Percentiles rank a stretch among this genome's conserved stretches.
Conservation (phyloP, 1,140 invertebrate genomes). For the Aphidius gifuensis region DNA sequence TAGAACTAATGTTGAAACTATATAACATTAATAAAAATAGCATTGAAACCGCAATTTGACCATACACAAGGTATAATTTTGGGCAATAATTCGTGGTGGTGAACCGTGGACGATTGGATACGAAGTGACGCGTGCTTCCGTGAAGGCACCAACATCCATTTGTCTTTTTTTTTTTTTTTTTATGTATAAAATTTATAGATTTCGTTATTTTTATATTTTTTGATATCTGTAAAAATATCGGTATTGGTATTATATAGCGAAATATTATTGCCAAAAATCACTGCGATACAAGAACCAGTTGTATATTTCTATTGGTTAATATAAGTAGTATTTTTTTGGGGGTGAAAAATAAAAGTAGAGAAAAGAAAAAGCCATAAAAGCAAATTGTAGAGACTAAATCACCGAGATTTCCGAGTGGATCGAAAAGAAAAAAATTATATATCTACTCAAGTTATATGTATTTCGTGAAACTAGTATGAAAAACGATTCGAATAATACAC, state of each 20-base stretch:
- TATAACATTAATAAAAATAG: conserved; percentile 26
- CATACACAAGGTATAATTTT: conserved; percentile 27
- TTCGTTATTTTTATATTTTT: too few relatives aligned
- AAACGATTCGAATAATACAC: conserved; percentile 16
- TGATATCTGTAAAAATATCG: too few relatives aligned
- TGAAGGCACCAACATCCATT: conserved; percentile 13
- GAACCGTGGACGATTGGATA: conserved; percentile 39
- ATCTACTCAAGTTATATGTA: too few relatives aligned
- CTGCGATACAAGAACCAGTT: neutral
- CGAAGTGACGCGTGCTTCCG: conserved; percentile 39
- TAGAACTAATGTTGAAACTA: conserved; percentile 2
- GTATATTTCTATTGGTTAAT: neutral
- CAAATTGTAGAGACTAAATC: conserved; percentile 37
- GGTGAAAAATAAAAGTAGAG: conserved; percentile 16
- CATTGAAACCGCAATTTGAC: conserved; percentile 12
- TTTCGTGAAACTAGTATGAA: conserved; percentile 18
- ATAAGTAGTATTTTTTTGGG: conserved; percentile 17
- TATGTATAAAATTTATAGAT: neutral
- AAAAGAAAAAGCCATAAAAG: conserved; percentile 32
- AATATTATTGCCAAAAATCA: too few relatives aligned
- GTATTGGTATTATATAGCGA: too few relatives aligned
- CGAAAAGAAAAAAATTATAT: conserved; percentile 18
- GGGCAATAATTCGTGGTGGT: conserved; percentile 23
- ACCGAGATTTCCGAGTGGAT: conserved; percentile 27
- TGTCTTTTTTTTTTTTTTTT: neutral